A percentile compares a stretch with the other conserved stretches of the same genome.
Evolutionary conservation across 2,113 vertebrate genomes (phyloP).

Genomic region (Myxocyprinus asiaticus): DNA sequence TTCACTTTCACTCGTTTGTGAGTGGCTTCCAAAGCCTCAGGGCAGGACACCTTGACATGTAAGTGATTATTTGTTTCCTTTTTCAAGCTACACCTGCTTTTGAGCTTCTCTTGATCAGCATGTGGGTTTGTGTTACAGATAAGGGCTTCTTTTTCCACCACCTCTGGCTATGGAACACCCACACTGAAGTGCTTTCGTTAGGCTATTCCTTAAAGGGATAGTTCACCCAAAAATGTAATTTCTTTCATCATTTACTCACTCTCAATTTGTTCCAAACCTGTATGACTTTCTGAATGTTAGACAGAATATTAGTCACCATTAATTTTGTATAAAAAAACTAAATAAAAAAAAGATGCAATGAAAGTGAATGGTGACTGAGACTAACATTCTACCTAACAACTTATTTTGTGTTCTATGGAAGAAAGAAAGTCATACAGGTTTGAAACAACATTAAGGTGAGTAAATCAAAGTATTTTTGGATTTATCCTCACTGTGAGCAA

Average conservation of each 20-base stretch:
- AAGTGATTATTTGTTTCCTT: constrained; percentile 17
- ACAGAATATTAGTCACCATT: too few species aligned
- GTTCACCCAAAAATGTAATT: too few species aligned
- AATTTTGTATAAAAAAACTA: too few species aligned
- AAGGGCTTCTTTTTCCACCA: constrained; percentile 3
- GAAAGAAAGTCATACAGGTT: too few species aligned
- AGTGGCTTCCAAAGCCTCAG: neutral
- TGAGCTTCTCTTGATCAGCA: constrained; percentile 4
- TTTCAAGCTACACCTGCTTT: constrained; percentile 8
- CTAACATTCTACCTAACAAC: too few species aligned
- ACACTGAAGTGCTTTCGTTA: neutral
- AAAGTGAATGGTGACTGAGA: too few species aligned
- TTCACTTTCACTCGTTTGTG: constrained; percentile 24
- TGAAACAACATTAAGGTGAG: too few species aligned
- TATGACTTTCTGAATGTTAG: too few species aligned
- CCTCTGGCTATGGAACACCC: constrained; percentile 9
- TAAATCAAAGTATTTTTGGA: neutral
- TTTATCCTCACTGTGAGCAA: neutral
- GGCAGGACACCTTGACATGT: constrained; percentile 9
- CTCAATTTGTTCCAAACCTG: too few species aligned
- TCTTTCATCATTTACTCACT: too few species aligned
- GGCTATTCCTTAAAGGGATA: neutral
- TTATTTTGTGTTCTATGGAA: too few species aligned
- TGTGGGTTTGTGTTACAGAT: constrained; percentile 20
- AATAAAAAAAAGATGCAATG: too few species aligned